Percentiles rank a stretch among this genome's conserved stretches.
Evolutionary conservation across 64 coral and sea anemone genomes (phyloP).

Genomic region (Cladopsammia gracilis): DNA sequence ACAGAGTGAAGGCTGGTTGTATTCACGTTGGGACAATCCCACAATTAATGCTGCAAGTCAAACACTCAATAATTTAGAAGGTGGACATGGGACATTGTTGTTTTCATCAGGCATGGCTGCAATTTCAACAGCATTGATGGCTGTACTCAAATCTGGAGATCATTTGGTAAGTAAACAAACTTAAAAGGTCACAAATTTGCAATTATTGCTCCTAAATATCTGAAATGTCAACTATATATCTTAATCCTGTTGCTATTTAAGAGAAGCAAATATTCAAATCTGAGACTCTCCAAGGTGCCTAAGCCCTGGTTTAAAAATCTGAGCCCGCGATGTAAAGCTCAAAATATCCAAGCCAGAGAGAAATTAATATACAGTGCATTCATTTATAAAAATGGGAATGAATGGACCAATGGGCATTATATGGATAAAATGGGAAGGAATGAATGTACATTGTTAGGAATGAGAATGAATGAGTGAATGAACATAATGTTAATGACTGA

Average conservation of each 20-base stretch:
- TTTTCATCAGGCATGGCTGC: conserved; percentile 94
- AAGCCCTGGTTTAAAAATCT: no score
- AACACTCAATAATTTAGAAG: conserved; percentile 80
- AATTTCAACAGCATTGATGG: conserved; percentile 78
- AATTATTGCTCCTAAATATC: not conserved
- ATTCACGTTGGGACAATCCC: conserved; percentile 84
- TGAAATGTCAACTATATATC: no score
- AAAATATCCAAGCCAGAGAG: no score
- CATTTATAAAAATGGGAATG: not conserved
- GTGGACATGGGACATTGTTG: conserved; percentile 75
- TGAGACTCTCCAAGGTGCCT: no score
- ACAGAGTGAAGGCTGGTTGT: conserved; percentile 78
- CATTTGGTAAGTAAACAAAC: conserved; percentile 61
- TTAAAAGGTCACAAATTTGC: not conserved
- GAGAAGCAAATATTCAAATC: no score
- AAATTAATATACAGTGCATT: no score
- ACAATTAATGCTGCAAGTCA: conserved; percentile 76
- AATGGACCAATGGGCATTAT: not conserved
- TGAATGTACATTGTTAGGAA: not conserved
- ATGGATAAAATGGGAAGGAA: not conserved
- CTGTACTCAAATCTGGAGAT: conserved; percentile 73
- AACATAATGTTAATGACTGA: not conserved
- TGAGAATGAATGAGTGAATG: not conserved
- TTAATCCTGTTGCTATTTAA: no score
- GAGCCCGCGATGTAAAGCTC: no score